Evolutionary conservation across 2,888 invertebrate species (phyloP).

Genomic region (Melieria picta): DNA sequence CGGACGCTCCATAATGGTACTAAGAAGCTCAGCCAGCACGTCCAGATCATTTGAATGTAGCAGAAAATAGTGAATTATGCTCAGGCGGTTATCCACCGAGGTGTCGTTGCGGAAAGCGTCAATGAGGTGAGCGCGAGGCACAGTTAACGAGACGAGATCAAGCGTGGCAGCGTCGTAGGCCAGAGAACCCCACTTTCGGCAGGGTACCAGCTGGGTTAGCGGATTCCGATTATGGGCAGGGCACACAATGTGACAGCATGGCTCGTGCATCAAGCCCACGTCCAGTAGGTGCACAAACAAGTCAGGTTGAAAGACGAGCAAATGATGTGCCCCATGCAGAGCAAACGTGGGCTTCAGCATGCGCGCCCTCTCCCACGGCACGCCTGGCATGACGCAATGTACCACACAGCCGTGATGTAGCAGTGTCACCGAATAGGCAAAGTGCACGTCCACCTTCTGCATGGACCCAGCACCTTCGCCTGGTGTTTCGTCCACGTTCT

Average conservation of each 20-base stretch:
- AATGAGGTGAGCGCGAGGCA: constrained; percentile 75
- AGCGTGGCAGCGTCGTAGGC: constrained; percentile 75
- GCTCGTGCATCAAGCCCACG: constrained; percentile 84
- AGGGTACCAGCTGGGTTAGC: constrained; percentile 74
- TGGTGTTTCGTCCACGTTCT: constrained; percentile 58
- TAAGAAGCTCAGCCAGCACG: constrained; percentile 77
- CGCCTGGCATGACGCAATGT: constrained; percentile 83
- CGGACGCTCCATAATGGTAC: constrained; percentile 72
- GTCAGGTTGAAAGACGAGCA: constrained; percentile 85
- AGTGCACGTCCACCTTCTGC: constrained; percentile 71
- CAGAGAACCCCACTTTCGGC: constrained; percentile 63
- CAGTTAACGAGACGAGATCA: constrained; percentile 75
- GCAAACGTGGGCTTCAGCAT: constrained; percentile 81
- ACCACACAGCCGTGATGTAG: constrained; percentile 86
- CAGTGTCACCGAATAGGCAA: constrained; percentile 85
- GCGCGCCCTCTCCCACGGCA: constrained; percentile 82
- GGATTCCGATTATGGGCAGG: constrained; percentile 69
- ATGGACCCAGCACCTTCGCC: constrained; percentile 41
- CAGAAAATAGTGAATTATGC: constrained; percentile 84
- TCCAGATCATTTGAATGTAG: constrained; percentile 81
- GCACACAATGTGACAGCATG: constrained; percentile 81
- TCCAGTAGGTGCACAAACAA: constrained; percentile 87
- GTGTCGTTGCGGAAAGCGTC: constrained; percentile 76
- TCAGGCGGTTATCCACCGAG: constrained; percentile 77
- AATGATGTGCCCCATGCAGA: constrained; percentile 79